Evolutionary conservation across 2,113 vertebrate species (phyloP).

Genomic region (Phrynosoma blainvillii): DNA sequence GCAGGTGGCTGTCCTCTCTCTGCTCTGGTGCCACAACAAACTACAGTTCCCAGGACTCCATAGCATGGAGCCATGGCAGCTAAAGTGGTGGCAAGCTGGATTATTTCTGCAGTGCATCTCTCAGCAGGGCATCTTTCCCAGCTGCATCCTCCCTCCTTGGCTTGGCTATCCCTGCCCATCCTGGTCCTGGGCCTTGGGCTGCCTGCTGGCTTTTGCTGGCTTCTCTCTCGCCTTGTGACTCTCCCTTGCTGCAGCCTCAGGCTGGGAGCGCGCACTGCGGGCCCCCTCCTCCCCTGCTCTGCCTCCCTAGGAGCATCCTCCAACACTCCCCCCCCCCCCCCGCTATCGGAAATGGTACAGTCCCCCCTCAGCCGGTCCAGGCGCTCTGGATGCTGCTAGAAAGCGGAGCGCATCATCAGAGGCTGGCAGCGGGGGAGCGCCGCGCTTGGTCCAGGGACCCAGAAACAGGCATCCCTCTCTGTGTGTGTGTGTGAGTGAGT

Average conservation of each 20-base stretch:
- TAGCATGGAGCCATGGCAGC: too few relatives aligned
- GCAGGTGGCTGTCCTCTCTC: too few relatives aligned
- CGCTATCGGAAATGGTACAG: constrained; percentile 68
- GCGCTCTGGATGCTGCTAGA: constrained; percentile 73
- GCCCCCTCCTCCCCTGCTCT: neutral
- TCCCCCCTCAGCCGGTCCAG: constrained; percentile 31
- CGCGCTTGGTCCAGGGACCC: neutral
- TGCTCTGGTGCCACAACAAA: too few relatives aligned
- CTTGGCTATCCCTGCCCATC: neutral
- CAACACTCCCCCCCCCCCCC: constrained; percentile 14
- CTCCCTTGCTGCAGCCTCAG: neutral
- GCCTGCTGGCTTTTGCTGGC: constrained; percentile 2
- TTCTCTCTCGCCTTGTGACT: neutral
- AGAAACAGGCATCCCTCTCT: neutral
- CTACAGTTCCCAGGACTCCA: too few relatives aligned
- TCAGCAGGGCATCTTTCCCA: constrained; percentile 5
- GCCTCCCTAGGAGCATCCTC: neutral
- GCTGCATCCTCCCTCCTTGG: neutral
- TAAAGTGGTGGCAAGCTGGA: too few relatives aligned
- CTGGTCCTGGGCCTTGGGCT: neutral
- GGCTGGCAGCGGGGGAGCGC: constrained; percentile 32
- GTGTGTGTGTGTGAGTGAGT: fast-evolving
- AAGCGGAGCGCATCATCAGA: constrained; percentile 60
- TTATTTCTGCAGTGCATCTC: neutral
- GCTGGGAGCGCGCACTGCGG: neutral